These are phyloP conservation scores for Leptarthrus brevirostris DNA, from an alignment of 2,888 invertebrate genomes.

Conservation along the genomic window DNA sequence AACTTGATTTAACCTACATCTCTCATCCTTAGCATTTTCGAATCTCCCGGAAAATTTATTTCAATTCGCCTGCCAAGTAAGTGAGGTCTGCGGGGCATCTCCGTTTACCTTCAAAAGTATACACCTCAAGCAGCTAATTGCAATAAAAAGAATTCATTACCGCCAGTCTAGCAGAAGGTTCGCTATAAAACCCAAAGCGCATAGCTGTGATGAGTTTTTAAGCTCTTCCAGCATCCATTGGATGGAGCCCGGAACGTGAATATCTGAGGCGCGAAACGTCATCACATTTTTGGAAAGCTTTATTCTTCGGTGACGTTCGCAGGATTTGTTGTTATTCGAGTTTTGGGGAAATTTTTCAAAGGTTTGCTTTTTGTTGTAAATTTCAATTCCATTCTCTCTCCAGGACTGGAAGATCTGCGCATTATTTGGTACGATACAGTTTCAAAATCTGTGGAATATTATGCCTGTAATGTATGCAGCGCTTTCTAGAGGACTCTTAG, in stretches of 20 bases:
- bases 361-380: not conserved
- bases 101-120: not conserved
- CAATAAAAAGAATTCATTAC: slow-evolving; percentile 39
- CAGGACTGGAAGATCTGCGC: not conserved
- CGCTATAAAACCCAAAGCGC: no score
- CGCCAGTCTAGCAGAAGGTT: not conserved
- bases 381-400: not conserved
- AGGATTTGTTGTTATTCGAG: slow-evolving; percentile 17
- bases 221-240: slow-evolving; percentile 10
- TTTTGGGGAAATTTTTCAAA: not conserved
- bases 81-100: not conserved
- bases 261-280: slow-evolving; percentile 18
- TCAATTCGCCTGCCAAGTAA: not conserved
- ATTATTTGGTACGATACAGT: not conserved
- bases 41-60: not conserved
- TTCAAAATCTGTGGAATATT: slow-evolving; percentile 5
- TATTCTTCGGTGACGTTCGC: slow-evolving; percentile 14
- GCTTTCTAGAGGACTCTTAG: no score
- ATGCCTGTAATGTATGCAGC: not conserved
- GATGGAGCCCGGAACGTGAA: slow-evolving; percentile 2
- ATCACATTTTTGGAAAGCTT: slow-evolving; percentile 30
- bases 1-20: slow-evolving; percentile 25
- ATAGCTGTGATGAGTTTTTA: not conserved
- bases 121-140: slow-evolving; percentile 37
- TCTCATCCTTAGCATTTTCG: not conserved